Percentiles rank a stretch among this genome's conserved stretches.
phyloP scores from a whole-genome alignment of 2,888 invertebrate species.

The Caenorhabditis sp. region DNA sequence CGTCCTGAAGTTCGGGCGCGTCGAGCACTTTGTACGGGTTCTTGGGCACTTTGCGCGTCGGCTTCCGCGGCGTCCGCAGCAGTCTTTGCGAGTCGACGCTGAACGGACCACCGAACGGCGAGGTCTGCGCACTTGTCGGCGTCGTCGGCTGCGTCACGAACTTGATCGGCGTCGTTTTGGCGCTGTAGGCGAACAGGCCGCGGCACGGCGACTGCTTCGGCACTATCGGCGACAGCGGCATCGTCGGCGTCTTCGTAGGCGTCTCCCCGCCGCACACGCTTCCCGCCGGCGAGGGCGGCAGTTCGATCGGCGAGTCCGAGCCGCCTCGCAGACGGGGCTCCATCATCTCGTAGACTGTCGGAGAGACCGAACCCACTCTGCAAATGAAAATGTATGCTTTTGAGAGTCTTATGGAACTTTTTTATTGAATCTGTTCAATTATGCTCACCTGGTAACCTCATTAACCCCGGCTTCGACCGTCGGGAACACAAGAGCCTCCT shows the following conservation, averaged over 20 bases:
- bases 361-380: conserved; percentile 2
- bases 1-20: conserved; percentile 96
- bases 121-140: not conserved
- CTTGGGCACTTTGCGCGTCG: conserved; percentile 97
- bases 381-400: too few relatives aligned
- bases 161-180: conserved; percentile 69
- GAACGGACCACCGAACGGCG: conserved; percentile 86
- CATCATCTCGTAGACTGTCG: conserved; percentile 40
- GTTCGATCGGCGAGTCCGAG: conserved; percentile 4
- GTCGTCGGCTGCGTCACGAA: not conserved
- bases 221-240: conserved; percentile 41
- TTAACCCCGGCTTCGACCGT: not conserved
- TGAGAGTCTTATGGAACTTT: too few relatives aligned
- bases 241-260: not conserved
- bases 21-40: conserved; percentile 97
- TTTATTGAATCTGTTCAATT: too few relatives aligned
- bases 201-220: conserved; percentile 43
- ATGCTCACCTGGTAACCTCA: not conserved
- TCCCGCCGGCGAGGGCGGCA: conserved; percentile 20
- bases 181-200: conserved; percentile 64
- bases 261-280: conserved; percentile 3
- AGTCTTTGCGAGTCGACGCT: conserved; percentile 95
- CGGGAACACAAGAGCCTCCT: conserved; percentile 41
- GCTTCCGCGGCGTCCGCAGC: conserved; percentile 93
- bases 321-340: conserved; percentile 36